Conservation (phyloP, 1,140 invertebrate species). For the Brachionus asplanchnoidis region DNA sequence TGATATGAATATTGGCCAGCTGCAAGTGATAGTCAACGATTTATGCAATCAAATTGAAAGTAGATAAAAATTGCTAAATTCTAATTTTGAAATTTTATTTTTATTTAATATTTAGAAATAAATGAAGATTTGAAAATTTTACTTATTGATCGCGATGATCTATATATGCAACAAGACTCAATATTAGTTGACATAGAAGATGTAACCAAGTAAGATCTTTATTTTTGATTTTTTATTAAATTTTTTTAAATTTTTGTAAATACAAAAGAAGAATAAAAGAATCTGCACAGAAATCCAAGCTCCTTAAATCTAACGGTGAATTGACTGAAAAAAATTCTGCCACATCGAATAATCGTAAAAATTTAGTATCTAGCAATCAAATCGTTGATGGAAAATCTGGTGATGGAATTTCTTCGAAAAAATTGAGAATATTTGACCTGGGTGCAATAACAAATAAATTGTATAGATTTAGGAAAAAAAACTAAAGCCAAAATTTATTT, state of each 20-base stretch:
- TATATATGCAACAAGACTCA: slow-evolving; percentile 93
- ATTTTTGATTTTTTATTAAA: neutral
- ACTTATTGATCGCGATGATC: slow-evolving; percentile 79
- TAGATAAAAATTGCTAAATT: slow-evolving; percentile 50
- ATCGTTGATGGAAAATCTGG: neutral
- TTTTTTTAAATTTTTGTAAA: neutral
- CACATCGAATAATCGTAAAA: neutral
- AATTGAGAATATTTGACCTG: neutral
- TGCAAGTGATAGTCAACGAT: slow-evolving; percentile 90
- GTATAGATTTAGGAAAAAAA: neutral
- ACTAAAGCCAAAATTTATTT: neutral
- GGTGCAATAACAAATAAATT: neutral
- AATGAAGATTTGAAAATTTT: slow-evolving; percentile 81
- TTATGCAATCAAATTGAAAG: slow-evolving; percentile 84
- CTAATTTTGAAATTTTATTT: neutral
- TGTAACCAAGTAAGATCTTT: slow-evolving; percentile 69
- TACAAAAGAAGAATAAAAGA: slow-evolving; percentile 19
- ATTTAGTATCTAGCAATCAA: neutral
- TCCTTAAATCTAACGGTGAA: neutral
- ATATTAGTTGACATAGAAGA: slow-evolving; percentile 95
- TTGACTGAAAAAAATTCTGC: neutral
- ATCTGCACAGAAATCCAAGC: neutral
- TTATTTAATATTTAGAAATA: slow-evolving; percentile 59
- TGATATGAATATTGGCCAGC: slow-evolving; percentile 86
- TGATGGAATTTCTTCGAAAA: neutral